phyloP scores from a whole-genome alignment of 1,140 invertebrate species.

The Bombus balteatus region DNA sequence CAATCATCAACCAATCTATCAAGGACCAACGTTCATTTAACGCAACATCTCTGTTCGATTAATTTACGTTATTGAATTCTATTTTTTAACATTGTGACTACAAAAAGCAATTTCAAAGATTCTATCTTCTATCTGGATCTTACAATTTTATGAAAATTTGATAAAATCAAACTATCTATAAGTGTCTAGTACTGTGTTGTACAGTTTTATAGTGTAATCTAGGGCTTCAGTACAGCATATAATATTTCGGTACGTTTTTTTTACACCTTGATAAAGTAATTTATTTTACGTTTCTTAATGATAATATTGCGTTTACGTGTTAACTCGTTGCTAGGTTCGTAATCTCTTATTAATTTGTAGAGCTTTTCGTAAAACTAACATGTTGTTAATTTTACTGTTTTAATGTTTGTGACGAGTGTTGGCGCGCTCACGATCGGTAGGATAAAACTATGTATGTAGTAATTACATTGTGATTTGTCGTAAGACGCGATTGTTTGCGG shows the following conservation, averaged over 20 bases:
- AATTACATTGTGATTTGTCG: background rate
- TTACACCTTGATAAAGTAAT: no score
- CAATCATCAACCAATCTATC: no score
- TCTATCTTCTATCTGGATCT: no score
- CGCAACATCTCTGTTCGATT: background rate
- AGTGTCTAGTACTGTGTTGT: no score
- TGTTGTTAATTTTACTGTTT: background rate
- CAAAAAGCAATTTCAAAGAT: no score
- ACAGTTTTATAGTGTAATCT: no score
- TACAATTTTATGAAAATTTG: no score
- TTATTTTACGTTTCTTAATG: no score
- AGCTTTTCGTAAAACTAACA: background rate
- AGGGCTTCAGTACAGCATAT: no score
- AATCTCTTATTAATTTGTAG: background rate
- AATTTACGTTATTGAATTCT: background rate
- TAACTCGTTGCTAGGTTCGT: background rate
- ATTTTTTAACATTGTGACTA: background rate
- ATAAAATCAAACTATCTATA: no score
- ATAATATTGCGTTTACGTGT: background rate
- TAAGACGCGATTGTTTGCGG: background rate
- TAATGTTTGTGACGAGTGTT: background rate
- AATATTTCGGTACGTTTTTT: no score
- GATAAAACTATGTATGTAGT: background rate
- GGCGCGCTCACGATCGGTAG: background rate
- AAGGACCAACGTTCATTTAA: no score